Base-by-base conservation (phyloP, 2,113 vertebrate species). In the Nannobrachium achirus region DNA sequence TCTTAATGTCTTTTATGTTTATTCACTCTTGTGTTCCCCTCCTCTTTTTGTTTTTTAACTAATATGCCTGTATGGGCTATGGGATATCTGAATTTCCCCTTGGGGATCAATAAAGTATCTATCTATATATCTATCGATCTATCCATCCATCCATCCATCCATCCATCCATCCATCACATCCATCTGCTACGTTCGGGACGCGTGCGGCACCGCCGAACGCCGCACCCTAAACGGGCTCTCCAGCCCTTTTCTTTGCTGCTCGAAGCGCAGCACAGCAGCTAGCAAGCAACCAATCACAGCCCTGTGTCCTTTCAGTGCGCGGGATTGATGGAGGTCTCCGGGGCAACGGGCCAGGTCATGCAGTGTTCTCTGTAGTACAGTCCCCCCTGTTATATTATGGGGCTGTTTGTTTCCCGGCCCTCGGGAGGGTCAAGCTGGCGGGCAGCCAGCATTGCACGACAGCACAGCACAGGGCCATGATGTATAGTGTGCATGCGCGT, bases 341-440 rank as follows among this genome's bases (percentile, higher is more conserved):
- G 67, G 75, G 76, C 69, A 85, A 83, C 78, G 56, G 75, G 56
- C 60, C 70, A 72, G 76, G 70, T 80, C 76, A 75, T 48, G 58
- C 53, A 9, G 55, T 64, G 44, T 75, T 69, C 57, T 74, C 71
- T 76, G 73, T 85, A 63, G 39, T 75, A 76, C 71, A 73, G 38
- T 79, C 67, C 25, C 64, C 59, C 67, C 76, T 48, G 63, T 82
- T 77, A 79, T 76, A 82, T 83, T 83, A 79, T 71, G 46, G n/a
- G 57, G 56, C 58, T 81, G 60, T 83, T 81, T 82, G 60, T 71
- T 77, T 74, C 41, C 69, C 50, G 75, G 80, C 67, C 71, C 63
- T 40, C 59, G 0, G 45, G 11, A 7, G 40, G 69, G 72, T 88
- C 80, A 74, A 78, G 78, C 18, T 85, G 82, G 82, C 83, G 85